Evolutionary conservation across 2,888 invertebrate species (phyloP).

Genomic region (Phania funesta): DNA sequence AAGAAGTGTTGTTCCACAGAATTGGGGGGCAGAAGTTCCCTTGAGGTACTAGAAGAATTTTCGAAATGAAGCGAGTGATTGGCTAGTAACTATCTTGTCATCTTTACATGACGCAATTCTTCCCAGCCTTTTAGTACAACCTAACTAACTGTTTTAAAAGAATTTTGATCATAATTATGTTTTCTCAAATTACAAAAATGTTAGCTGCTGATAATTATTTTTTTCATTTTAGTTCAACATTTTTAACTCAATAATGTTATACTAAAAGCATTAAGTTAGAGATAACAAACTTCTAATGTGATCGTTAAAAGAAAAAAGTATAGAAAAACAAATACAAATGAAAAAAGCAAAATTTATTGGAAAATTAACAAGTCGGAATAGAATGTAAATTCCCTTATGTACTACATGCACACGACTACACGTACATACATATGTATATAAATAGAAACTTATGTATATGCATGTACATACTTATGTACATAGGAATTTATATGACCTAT

Average conservation of each 20-base stretch:
- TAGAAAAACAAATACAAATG: slow-evolving; percentile 4
- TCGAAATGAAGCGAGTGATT: too few relatives aligned
- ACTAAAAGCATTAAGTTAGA: slow-evolving; percentile 10
- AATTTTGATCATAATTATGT: neutral
- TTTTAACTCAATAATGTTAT: slow-evolving; percentile 21
- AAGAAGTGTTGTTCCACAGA: too few relatives aligned
- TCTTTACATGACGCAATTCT: too few relatives aligned
- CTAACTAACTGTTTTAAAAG: neutral
- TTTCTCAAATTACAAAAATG: slow-evolving; percentile 10
- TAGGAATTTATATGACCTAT: too few relatives aligned
- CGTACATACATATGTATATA: neutral
- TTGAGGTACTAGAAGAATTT: too few relatives aligned
- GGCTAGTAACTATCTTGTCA: too few relatives aligned
- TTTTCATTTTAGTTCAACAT: neutral
- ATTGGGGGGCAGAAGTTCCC: too few relatives aligned
- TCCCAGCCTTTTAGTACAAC: neutral
- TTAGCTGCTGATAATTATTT: slow-evolving; percentile 4
- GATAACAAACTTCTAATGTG: slow-evolving; percentile 21
- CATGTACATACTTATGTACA: neutral
- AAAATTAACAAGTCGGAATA: slow-evolving; percentile 1
- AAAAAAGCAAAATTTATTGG: slow-evolving; percentile 21
- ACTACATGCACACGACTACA: neutral
- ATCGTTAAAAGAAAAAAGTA: neutral
- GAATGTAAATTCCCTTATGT: neutral
- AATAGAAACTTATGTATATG: neutral